Percentiles rank a stretch among this genome's conserved stretches.
Evolutionary conservation across 2,113 vertebrate genomes (phyloP).

Genomic region (Petaurus breviceps): DNA sequence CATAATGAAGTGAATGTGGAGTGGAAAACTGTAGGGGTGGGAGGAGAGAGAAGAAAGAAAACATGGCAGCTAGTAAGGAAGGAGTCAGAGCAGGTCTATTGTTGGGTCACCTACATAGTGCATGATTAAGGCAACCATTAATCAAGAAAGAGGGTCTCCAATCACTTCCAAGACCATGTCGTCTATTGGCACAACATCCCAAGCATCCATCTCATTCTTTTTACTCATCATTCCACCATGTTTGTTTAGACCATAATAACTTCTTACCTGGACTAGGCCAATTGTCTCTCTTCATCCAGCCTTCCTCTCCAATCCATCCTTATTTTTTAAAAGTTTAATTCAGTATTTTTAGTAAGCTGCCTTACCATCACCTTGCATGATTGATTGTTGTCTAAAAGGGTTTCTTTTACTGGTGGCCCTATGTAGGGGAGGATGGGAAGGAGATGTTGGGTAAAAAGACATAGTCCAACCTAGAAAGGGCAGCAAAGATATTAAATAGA

Average conservation of each 20-base stretch:
- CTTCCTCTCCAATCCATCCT: background rate
- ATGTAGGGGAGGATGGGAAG: background rate
- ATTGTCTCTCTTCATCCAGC: background rate
- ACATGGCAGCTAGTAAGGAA: too few species aligned
- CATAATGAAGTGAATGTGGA: background rate
- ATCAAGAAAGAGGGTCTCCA: background rate
- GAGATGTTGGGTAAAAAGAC: background rate
- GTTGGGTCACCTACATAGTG: background rate
- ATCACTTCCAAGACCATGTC: background rate
- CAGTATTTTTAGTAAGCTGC: constrained; percentile 4
- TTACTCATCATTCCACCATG: background rate
- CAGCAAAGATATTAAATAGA: background rate
- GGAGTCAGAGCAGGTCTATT: too few species aligned
- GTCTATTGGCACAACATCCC: background rate
- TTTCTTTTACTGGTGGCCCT: constrained; percentile 5
- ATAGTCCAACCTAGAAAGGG: background rate
- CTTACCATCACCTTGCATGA: constrained; percentile 25
- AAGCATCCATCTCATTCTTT: background rate
- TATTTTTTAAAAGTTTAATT: background rate
- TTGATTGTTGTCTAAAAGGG: background rate
- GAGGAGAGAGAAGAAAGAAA: too few species aligned
- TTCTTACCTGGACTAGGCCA: background rate
- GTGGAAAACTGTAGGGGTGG: background rate
- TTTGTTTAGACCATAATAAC: background rate
- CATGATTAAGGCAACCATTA: background rate